A percentile compares a stretch with the other conserved stretches of the same genome.
Conservation (phyloP, 92 coral and sea anemone species). For the Porites evermanni region DNA sequence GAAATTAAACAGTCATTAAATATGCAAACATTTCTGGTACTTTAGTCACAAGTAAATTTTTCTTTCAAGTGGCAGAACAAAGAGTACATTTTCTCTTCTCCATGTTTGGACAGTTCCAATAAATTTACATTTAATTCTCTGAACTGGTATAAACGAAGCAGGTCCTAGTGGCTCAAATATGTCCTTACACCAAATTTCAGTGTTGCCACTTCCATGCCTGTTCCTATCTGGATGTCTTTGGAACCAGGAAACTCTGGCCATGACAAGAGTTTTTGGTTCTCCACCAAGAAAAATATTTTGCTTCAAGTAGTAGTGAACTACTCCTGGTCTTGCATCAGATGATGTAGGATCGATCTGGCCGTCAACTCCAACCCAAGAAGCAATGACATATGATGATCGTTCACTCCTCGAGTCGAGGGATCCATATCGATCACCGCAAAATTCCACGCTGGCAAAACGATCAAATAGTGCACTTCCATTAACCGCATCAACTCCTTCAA, state of each 20-base stretch:
- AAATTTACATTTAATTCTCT: too few relatives aligned
- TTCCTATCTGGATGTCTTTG: slow-evolving; percentile 47
- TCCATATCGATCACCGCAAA: slow-evolving; percentile 45
- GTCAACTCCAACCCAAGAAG: slow-evolving; percentile 36
- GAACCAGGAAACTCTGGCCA: slow-evolving; percentile 42
- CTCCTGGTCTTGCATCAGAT: slow-evolving; percentile 28
- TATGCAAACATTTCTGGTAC: too few relatives aligned
- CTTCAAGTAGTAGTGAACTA: slow-evolving; percentile 33
- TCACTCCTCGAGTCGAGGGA: slow-evolving; percentile 37
- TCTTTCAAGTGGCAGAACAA: too few relatives aligned
- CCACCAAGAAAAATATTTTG: slow-evolving; percentile 18
- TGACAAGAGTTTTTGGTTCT: slow-evolving; percentile 2
- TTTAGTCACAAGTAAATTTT: too few relatives aligned
- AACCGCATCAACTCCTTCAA: slow-evolving; percentile 12
- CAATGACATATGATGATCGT: slow-evolving; percentile 37
- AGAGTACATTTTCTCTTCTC: too few relatives aligned
- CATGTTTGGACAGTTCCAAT: too few relatives aligned
- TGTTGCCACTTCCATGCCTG: too few relatives aligned
- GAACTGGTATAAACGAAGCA: too few relatives aligned
- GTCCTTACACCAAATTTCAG: too few relatives aligned
- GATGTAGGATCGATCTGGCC: slow-evolving; percentile 20
- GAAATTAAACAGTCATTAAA: too few relatives aligned
- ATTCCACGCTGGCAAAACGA: slow-evolving; percentile 23
- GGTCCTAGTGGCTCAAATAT: too few relatives aligned
- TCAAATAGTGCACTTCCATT: slow-evolving; percentile 19